Base-by-base conservation (phyloP, 2,888 invertebrate genomes). In the Amphimallon solstitiale region DNA sequence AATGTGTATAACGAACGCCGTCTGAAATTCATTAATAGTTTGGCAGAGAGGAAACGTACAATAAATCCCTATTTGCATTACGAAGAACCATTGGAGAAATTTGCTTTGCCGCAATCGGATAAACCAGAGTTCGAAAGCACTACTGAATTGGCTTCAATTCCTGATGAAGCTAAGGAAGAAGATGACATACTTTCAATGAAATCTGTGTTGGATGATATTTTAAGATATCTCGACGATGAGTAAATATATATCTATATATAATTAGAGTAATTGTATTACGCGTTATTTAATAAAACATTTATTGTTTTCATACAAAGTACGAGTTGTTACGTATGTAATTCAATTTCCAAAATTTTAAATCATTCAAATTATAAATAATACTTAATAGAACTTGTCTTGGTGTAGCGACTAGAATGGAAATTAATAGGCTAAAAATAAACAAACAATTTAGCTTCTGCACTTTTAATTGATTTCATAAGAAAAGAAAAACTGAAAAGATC, bases 1-100 rank as follows among this genome's bases (percentile, higher is more conserved):
- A 75, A 81, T 7, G 76, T 84, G 10, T 84, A 84, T 5, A 75
- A 83, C 40, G 65, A 74, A n/a, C 70, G 77, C 66, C 71, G 76
- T 17, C 48, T 71, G 1, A 72, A 74, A 12, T 68, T 82, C 38
- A 66, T 78, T 0, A 71, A 76, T 12, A 81, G 80, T 65, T 81
- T 89, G 72, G 74, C 74, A 12, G 63, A 67, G 9, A 77, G 81
- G 79, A 85, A 86, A 69, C 83, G 82, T 7, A 82, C 80, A 70
- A 80, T 86, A 15, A 89, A 89, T 82, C 89, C 89, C 0, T 86
- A 85, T 71, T 77, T 84, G 29, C 76, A 77, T 45, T 87, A 87
- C 72, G 78, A 81, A 21, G 81, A 81, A 68, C 77, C 78, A 1
- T 17, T 80, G 45, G 80, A 79, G 19, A 56, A 63, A 15, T 65